Base-by-base conservation (phyloP, 1,140 invertebrate genomes). In the Penaeus vannamei region DNA sequence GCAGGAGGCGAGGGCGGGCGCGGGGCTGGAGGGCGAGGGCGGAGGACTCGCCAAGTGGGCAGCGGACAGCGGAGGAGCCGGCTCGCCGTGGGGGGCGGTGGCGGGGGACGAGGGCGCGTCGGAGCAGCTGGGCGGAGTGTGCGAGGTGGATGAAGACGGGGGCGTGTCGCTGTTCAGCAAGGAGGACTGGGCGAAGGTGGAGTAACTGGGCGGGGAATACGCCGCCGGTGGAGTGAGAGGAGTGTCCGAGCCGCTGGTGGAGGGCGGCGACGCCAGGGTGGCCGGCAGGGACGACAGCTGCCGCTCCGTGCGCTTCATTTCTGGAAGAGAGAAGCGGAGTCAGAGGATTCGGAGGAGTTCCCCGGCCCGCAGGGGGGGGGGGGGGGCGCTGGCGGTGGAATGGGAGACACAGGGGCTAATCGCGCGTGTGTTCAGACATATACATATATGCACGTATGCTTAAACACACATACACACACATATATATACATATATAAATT, bases 291-390 rank as follows among this genome's bases (percentile, higher is more conserved):
- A 1, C 32, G 85, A 46, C 60, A 86, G 26, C 0, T 61, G 69
- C 10, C 85, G 59, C 32, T 86, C 85, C 10, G 85, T 60, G 14
- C 76, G 59, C 61, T 86, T 86, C 85, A 86, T 26, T 36, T 86
- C 85, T 86, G 85, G 0, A 10, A 64, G 32, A 46, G 26, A 61
- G 61, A 76, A 29, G 22, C 64, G n/a, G 5, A 12, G 53, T 53
- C 53, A 53, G 53, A 12, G 5, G 53, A 12, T 53, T 0, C 10
- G 53, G 7, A 17, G 36, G 36, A 42, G 8, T 42, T 7, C 8
- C 36, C n/a, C n/a, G n/a, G n/a, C n/a, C 10, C 10, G 42, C 3
- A 10, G 42, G 3, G 42, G 42, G 42, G 42, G 42, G 53, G 53
- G 1, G 5, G 12, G 8, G 10, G 53, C 12, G 4, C 4, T 1